Conservation (phyloP, 1,140 invertebrate genomes). For the Conus betulinus region DNA sequence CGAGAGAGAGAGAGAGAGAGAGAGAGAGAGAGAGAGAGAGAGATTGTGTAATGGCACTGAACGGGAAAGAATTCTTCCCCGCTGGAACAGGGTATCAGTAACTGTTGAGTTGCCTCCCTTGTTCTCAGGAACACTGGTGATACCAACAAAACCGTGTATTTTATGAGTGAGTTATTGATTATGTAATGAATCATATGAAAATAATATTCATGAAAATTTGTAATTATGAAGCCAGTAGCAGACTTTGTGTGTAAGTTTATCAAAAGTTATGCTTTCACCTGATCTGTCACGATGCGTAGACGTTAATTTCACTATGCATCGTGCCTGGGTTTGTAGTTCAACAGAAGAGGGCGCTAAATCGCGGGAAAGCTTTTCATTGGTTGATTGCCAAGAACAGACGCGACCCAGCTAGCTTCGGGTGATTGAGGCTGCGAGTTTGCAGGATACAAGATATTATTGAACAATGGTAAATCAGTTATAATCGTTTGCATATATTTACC, state of each 20-base stretch:
- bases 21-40: neutral
- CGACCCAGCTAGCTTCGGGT: slow-evolving; percentile 74
- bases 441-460: neutral
- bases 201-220: neutral
- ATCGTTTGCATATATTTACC: neutral
- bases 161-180: neutral
- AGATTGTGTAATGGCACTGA: too few relatives aligned
- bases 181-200: neutral
- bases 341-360: slow-evolving; percentile 30
- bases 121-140: too few relatives aligned
- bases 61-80: too few relatives aligned
- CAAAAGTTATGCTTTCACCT: too few relatives aligned
- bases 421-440: neutral
- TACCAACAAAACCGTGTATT: too few relatives aligned
- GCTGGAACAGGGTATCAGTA: too few relatives aligned
- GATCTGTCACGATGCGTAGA: neutral
- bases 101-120: too few relatives aligned
- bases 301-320: neutral
- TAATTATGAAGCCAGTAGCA: neutral
- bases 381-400: slow-evolving; percentile 81
- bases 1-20: neutral
- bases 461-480: slow-evolving; percentile 27
- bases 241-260: too few relatives aligned
- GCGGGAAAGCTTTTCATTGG: slow-evolving; percentile 33
- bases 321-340: too few relatives aligned